Percentiles rank a stretch among this genome's conserved stretches.
phyloP scores from a whole-genome alignment of 37 sponge, comb jelly and placozoan species.

The Hormiphora californensis region DNA sequence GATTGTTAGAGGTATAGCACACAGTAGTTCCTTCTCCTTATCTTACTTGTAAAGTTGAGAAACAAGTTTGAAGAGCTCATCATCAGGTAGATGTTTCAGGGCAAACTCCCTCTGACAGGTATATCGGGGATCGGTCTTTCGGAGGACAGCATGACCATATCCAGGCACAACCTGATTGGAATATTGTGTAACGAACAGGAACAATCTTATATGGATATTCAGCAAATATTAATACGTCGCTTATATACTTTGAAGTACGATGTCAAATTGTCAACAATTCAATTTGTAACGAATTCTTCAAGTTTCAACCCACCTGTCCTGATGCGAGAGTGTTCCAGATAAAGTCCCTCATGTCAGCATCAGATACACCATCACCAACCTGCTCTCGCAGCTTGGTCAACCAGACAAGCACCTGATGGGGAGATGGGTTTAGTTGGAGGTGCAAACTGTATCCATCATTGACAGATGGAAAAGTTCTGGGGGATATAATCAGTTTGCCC shows the following conservation, averaged over 20 bases:
- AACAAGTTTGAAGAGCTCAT: conserved; percentile 88
- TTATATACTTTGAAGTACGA: no score
- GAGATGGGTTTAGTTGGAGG: no score
- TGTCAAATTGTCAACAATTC: no score
- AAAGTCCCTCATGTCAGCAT: conserved; percentile 75
- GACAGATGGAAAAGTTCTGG: no score
- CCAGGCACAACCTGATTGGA: conserved; percentile 85
- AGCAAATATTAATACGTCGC: no score
- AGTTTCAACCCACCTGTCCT: conserved; percentile 84
- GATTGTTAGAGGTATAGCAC: no score
- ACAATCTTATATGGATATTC: no score
- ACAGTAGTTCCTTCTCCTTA: no score
- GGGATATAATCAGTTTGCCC: no score
- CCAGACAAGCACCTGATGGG: conserved; percentile 94
- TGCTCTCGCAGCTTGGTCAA: conserved; percentile 68
- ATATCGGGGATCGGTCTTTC: conserved; percentile 97
- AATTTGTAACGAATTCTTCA: no score
- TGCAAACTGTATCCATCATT: no score
- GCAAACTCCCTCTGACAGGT: conserved; percentile 92
- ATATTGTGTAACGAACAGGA: no score
- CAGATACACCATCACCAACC: conserved; percentile 73
- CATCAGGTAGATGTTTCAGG: conserved; percentile 90
- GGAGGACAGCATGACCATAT: conserved; percentile 93
- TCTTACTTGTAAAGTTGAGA: conserved; percentile 65
- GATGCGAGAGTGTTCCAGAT: conserved; percentile 86